Conservation (phyloP, 1,140 invertebrate species). For the Drosophila fuyamai region DNA sequence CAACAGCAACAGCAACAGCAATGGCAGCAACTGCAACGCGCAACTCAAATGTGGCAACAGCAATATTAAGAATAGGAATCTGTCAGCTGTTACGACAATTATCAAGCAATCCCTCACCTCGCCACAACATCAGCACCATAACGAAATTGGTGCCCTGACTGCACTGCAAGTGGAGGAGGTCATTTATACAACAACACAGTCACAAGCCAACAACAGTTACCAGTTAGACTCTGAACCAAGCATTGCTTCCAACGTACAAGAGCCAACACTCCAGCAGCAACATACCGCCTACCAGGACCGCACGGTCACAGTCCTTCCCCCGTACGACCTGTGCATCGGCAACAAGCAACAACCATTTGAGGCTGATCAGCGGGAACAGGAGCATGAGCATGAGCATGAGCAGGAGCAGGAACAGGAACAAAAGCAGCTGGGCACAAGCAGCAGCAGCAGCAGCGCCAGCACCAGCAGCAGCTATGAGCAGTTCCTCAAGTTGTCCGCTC, state of each 20-base stretch:
- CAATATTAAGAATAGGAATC: constrained; percentile 39
- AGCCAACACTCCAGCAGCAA: constrained; percentile 39
- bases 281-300: constrained; percentile 57
- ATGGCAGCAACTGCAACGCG: constrained; percentile 7
- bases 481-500: constrained; percentile 71
- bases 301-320: constrained; percentile 42
- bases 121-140: constrained; percentile 33
- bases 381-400: constrained; percentile 23
- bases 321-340: constrained; percentile 37
- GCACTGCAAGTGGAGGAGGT: constrained; percentile 57
- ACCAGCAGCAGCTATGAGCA: constrained; percentile 56
- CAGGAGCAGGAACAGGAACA: constrained; percentile 39
- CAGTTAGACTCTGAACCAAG: constrained; percentile 51
- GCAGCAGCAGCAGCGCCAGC: too few species aligned
- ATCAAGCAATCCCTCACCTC: constrained; percentile 73
- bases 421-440: constrained; percentile 32
- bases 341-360: constrained; percentile 33
- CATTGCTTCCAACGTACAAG: constrained; percentile 25
- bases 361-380: constrained; percentile 33
- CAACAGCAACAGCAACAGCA: constrained; percentile 21
- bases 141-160: constrained; percentile 20
- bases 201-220: constrained; percentile 42
- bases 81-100: constrained; percentile 30
- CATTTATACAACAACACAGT: constrained; percentile 34
- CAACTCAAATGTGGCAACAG: constrained; percentile 6